These are phyloP conservation scores for Stenichneumon culpator DNA, from an alignment of 2,888 invertebrate species.

Conservation along the genomic window DNA sequence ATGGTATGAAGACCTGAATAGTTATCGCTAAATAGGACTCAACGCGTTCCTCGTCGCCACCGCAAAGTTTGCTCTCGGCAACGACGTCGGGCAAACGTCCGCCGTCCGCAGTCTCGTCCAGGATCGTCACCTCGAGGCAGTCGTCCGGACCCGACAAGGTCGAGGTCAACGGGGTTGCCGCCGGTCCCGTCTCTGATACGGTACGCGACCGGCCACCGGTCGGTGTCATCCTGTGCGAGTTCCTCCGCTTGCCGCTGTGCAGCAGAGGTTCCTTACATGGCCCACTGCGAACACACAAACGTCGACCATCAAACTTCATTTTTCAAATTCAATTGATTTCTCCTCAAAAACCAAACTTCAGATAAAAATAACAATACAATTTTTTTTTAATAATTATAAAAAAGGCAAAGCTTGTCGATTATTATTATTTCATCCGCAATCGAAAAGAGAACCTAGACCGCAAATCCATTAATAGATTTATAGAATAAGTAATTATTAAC, in stretches of 20 bases:
- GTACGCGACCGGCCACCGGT: conserved; percentile 81
- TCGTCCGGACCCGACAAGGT: conserved; percentile 73
- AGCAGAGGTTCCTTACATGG: conserved; percentile 83
- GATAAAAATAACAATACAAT: too few relatives aligned
- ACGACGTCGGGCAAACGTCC: conserved; percentile 87
- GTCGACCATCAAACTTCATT: too few relatives aligned
- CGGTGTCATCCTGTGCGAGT: conserved; percentile 82
- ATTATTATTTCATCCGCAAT: too few relatives aligned
- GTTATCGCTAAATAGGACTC: conserved; percentile 88
- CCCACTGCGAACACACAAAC: conserved; percentile 76
- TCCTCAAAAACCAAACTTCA: too few relatives aligned
- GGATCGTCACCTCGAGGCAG: conserved; percentile 79
- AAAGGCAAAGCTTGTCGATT: too few relatives aligned
- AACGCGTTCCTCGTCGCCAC: conserved; percentile 83
- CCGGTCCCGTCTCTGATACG: conserved; percentile 79
- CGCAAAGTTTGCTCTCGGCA: conserved; percentile 86
- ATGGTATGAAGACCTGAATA: conserved; percentile 90
- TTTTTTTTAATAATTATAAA: too few relatives aligned
- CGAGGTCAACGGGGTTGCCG: conserved; percentile 71
- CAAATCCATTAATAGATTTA: too few relatives aligned
- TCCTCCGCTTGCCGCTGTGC: conserved; percentile 73
- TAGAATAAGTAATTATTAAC: too few relatives aligned
- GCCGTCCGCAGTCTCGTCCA: conserved; percentile 83
- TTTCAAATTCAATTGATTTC: too few relatives aligned
- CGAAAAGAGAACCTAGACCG: too few relatives aligned